Evolutionary conservation across 2,113 vertebrate genomes (phyloP), one percentile per base, ranked within the genome.

Genomic region (Colistium nudipinnis): DNA sequence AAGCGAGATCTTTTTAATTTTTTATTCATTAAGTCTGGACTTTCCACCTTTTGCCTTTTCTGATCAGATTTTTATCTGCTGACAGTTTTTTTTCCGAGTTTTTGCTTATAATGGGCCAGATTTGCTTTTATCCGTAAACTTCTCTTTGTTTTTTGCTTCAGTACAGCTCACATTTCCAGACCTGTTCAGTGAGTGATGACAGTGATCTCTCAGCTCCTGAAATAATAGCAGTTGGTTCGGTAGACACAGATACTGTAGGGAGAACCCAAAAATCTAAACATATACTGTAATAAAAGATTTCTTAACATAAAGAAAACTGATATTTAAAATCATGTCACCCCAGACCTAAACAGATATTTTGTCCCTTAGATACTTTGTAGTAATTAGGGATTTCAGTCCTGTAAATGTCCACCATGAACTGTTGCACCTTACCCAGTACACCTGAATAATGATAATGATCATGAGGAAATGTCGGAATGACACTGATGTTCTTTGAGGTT

Each of bases 241-340:
- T 65, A 44, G 76, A 82, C 53, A 68, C 75, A 76, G 61, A 76
- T 22, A 36, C 38, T 20, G 9, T 28, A 11, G 49, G 30, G 20
- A 4, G 17, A 57, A 22, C 4, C 62, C 48, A 43, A 25, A 14
- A 4, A 53, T 70, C n/a, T 12, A 35, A 52, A 33, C 48, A 41
- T 53, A 28, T 6, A 10, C 19, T 54, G 30, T 20, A 44, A 69
- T 52, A 51, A 61, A 45, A 20, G 9, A 3, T 13, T 16, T 72
- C 30, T 43, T 65, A 4, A 28, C 39, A 13, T 25, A 20, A 38
- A 30, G 12, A 31, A 10, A 55, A 14, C 24, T 57, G 2, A 59
- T 28, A 36, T 62, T 53, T 53, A 36, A 22, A 61, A 35, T 27
- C n/a, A 41, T 35, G 27, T 25, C 4, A 53, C 25, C n/a, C 13